Evolutionary conservation across 2,888 invertebrate species (phyloP).

Genomic region (Pristionchus entomophagus): DNA sequence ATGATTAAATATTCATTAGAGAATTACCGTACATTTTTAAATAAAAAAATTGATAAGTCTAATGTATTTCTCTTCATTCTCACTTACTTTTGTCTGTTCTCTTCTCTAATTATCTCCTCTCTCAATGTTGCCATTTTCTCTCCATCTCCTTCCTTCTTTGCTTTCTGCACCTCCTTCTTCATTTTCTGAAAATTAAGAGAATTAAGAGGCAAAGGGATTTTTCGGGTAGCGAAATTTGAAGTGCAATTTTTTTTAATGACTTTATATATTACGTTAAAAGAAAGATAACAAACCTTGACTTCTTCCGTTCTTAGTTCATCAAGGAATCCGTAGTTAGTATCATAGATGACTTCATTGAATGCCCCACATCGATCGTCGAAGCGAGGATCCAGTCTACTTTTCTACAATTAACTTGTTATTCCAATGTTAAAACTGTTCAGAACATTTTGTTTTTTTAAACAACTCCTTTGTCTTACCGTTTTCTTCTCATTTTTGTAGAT

Average conservation of each 20-base stretch:
- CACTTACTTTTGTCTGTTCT: conserved; percentile 46
- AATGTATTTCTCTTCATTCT: too few species aligned
- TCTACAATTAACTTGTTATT: neutral
- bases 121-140: conserved; percentile 25
- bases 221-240: too few species aligned
- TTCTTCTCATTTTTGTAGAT: conserved; percentile 50
- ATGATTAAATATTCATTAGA: neutral
- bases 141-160: conserved; percentile 43
- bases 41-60: too few species aligned
- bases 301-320: conserved; percentile 66
- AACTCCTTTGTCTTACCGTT: neutral
- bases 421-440: neutral
- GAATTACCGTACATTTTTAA: too few species aligned
- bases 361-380: conserved; percentile 68
- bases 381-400: conserved; percentile 66
- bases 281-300: conserved; percentile 55
- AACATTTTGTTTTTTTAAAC: neutral
- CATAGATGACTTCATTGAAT: conserved; percentile 66
- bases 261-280: too few species aligned
- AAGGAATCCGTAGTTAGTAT: conserved; percentile 70
- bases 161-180: conserved; percentile 46
- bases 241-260: too few species aligned
- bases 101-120: conserved; percentile 46
- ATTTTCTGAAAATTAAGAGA: neutral
- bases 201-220: neutral